Base-by-base conservation (phyloP, 2,113 vertebrate species). In the Neodontobutis hainanensis region DNA sequence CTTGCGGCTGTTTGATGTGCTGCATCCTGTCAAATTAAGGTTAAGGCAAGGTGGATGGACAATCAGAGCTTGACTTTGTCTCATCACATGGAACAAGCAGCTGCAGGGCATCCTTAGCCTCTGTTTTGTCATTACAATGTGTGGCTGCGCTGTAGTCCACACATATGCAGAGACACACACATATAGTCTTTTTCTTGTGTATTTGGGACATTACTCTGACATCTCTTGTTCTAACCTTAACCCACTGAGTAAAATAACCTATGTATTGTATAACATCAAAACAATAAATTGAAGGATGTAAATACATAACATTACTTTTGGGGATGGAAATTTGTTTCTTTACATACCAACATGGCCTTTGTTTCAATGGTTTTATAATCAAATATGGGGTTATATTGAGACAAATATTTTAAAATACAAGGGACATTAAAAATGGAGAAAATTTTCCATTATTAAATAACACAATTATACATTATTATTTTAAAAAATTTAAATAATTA, bases 11-110 rank as follows among this genome's bases (percentile, higher is more conserved):
- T 85, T 86, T 89, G 87, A 91, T 78, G 71, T 88, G 82, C 85
- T 53, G 70, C 86, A 91, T 91, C 87, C 78, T 78, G 77, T 81
- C 82, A 89, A 89, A 93, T 92, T 91, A 92, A 89, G 91, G 89
- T 92, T 92, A 92, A 87, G 80, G 84, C 74, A 88, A 92, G 87
- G 90, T 90, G 90, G 87, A 91, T 78, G 59, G 86, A 82, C 79
- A 81, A 79, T 88, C 81, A 82, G 84, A 86, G 87, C 76, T 81
- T 82, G 84, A 86, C 85, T 88, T 70, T 85, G 77, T 74, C 82
- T 91, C 83, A 87, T 88, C 90, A 87, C 84, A 91, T 82, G 78
- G 78, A 89, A 84, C 85, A 81, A 83, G 77, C 80, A 86, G 89
- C 91, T 89, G 78, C 77, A 79, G 91, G 92, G 91, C 91, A 90